A percentile compares a stretch with the other conserved stretches of the same genome.
Conservation (phyloP, 92 coral and sea anemone species). For the Actinostola sp. region DNA sequence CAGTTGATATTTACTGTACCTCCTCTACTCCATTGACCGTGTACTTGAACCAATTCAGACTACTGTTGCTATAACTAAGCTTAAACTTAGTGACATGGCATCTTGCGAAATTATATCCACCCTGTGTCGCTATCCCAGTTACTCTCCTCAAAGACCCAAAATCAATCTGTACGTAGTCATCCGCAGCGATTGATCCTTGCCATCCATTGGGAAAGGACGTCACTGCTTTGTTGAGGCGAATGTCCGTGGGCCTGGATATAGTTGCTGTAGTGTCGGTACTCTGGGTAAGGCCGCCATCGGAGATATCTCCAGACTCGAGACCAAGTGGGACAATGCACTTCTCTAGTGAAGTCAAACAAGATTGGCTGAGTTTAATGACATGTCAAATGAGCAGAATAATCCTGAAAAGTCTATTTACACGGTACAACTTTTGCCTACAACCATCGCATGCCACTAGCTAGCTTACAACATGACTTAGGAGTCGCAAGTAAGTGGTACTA, state of each 20-base stretch:
- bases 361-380: neutral
- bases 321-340: slow-evolving; percentile 81
- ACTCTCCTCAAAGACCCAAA: slow-evolving; percentile 70
- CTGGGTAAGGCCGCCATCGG: slow-evolving; percentile 75
- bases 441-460: no score
- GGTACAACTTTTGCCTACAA: no score
- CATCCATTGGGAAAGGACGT: slow-evolving; percentile 61
- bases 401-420: no score
- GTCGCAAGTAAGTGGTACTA: no score
- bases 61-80: slow-evolving; percentile 74
- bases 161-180: slow-evolving; percentile 77
- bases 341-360: neutral
- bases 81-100: slow-evolving; percentile 64
- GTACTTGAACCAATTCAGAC: slow-evolving; percentile 66
- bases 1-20: no score
- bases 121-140: slow-evolving; percentile 78
- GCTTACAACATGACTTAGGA: no score
- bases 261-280: slow-evolving; percentile 32
- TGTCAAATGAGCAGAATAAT: neutral
- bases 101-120: slow-evolving; percentile 34
- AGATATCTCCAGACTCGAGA: slow-evolving; percentile 87
- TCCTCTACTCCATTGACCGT: slow-evolving; percentile 46
- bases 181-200: slow-evolving; percentile 56
- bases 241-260: slow-evolving; percentile 42
- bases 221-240: slow-evolving; percentile 70